These are phyloP conservation scores for Notiomystis cincta DNA, from an alignment of 2,113 vertebrate genomes.

Conservation along the genomic window DNA sequence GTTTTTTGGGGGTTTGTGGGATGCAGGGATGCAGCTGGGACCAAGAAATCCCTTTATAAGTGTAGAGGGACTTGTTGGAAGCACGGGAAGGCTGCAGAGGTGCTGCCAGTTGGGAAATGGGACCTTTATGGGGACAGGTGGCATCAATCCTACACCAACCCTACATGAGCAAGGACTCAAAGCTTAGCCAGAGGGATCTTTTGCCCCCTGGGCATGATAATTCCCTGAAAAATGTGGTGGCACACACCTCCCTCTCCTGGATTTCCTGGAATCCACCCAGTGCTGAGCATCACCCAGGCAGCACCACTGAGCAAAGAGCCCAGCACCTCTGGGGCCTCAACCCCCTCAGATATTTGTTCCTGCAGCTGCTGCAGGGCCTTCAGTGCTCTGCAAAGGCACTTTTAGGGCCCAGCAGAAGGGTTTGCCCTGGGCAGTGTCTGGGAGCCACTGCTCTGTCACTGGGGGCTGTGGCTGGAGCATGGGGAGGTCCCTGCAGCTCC, in stretches of 20 bases:
- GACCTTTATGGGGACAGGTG: not conserved
- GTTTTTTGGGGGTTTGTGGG: not conserved
- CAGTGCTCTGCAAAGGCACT: not conserved
- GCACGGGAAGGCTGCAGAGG: not conserved
- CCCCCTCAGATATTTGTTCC: not conserved
- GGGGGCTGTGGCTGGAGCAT: not conserved
- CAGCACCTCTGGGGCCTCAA: not conserved
- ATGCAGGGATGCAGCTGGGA: not conserved
- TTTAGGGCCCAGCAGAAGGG: not conserved
- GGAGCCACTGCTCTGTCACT: not conserved
- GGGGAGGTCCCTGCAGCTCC: not conserved
- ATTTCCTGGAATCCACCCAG: not conserved
- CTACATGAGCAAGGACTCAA: not conserved
- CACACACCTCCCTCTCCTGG: not conserved
- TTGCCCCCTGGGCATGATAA: not conserved
- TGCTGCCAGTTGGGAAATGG: not conserved
- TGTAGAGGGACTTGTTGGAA: not conserved
- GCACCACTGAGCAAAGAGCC: not conserved
- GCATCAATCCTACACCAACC: not conserved
- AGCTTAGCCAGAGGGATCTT: not conserved
- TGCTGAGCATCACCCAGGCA: not conserved
- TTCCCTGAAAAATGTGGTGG: not conserved
- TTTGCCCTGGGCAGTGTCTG: not conserved
- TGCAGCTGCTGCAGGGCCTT: not conserved
- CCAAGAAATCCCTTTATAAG: not conserved